A percentile compares a stretch with the other conserved stretches of the same genome.
phyloP scores from a whole-genome alignment of 92 coral and sea anemone species.

The Epizoanthus scotinus region DNA sequence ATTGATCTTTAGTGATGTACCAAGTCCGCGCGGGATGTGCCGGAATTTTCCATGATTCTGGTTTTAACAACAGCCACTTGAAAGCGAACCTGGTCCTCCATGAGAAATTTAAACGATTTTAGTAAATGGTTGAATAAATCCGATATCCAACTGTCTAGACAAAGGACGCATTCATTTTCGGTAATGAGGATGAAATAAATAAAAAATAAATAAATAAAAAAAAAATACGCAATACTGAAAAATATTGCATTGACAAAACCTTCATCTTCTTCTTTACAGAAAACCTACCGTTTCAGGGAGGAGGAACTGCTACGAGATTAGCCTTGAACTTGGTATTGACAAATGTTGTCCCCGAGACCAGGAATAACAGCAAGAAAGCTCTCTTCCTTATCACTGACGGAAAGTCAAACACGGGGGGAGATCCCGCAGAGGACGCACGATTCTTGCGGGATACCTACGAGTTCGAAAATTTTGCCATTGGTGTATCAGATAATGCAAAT shows the following conservation, averaged over 20 bases:
- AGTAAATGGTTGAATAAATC: background rate
- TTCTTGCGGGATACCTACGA: slow-evolving; percentile 66
- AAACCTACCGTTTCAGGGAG: slow-evolving; percentile 79
- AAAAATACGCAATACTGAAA: background rate
- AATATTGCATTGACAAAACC: background rate
- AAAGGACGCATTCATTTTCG: too few relatives aligned
- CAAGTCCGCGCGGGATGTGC: too few relatives aligned
- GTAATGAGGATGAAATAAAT: too few relatives aligned
- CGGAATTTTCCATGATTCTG: too few relatives aligned
- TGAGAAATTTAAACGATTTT: too few relatives aligned
- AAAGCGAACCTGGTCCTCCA: too few relatives aligned
- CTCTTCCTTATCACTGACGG: slow-evolving; percentile 96
- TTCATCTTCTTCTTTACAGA: slow-evolving; percentile 45
- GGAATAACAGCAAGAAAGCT: slow-evolving; percentile 87
- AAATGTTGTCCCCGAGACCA: slow-evolving; percentile 73
- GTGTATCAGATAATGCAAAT: slow-evolving; percentile 80
- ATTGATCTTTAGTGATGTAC: too few relatives aligned
- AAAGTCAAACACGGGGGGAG: slow-evolving; percentile 77
- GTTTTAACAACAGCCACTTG: too few relatives aligned
- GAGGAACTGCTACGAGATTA: slow-evolving; percentile 85
- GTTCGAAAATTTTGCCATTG: slow-evolving; percentile 93
- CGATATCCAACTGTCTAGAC: background rate
- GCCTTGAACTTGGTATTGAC: slow-evolving; percentile 79
- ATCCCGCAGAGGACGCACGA: slow-evolving; percentile 69
- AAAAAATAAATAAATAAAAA: too few relatives aligned